Conservation (phyloP, 2,797 vertebrate species). For the Leuciscus waleckii region DNA sequence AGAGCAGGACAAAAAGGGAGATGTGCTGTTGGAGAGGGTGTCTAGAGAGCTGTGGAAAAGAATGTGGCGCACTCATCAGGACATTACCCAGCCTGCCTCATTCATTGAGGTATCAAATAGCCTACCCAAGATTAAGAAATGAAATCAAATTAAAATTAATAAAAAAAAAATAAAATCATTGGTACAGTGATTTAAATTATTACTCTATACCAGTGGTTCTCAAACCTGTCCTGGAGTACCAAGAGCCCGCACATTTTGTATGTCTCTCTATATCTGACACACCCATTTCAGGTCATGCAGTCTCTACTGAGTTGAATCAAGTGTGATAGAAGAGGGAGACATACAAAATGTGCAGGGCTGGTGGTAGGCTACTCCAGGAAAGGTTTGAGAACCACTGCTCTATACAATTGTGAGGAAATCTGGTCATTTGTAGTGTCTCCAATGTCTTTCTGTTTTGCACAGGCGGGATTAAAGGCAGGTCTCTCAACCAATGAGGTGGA, state of each 20-base stretch:
- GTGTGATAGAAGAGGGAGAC: no score
- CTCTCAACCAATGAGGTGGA: slow-evolving; percentile 75
- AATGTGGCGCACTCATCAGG: slow-evolving; percentile 87
- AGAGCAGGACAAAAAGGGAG: slow-evolving; percentile 67
- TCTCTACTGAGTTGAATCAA: no score
- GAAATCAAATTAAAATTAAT: not conserved
- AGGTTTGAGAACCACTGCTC: no score
- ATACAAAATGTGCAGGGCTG: no score
- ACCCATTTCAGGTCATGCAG: no score
- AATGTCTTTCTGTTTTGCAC: slow-evolving; percentile 21
- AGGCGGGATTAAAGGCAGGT: slow-evolving; percentile 87
- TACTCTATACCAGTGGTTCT: no score
- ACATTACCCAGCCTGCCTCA: slow-evolving; percentile 81
- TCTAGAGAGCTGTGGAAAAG: slow-evolving; percentile 91
- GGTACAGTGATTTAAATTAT: not conserved
- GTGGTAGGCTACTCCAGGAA: no score
- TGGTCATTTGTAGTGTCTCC: not conserved
- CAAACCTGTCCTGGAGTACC: no score
- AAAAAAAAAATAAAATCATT: not conserved
- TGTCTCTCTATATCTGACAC: no score
- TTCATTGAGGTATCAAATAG: slow-evolving; percentile 71
- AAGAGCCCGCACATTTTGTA: no score
- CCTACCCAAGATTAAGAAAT: not conserved
- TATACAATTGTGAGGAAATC: not conserved
- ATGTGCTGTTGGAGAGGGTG: slow-evolving; percentile 79